Evolutionary conservation across 2,113 vertebrate genomes (phyloP).

Genomic region (Beaufortia kweichowensis): DNA sequence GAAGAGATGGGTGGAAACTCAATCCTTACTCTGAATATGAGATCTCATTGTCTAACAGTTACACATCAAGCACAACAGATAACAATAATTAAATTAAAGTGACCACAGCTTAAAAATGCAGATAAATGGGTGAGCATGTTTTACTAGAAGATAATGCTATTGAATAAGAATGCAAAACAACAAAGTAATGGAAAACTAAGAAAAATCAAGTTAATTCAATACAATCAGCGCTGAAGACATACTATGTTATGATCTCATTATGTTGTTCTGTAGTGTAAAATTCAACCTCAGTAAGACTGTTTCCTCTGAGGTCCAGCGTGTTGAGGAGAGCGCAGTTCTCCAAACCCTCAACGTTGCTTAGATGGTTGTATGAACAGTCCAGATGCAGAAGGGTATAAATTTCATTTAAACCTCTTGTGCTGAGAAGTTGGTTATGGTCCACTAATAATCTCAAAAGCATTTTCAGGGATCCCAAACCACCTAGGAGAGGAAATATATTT

Average conservation of each 20-base stretch:
- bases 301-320: slow-evolving; percentile 84
- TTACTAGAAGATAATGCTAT: slow-evolving; percentile 45
- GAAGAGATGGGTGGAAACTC: slow-evolving; percentile 21
- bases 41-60: slow-evolving; percentile 27
- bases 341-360: slow-evolving; percentile 80
- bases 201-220: background rate
- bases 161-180: background rate
- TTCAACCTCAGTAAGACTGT: slow-evolving; percentile 86
- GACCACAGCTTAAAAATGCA: slow-evolving; percentile 28
- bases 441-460: slow-evolving; percentile 82
- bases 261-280: background rate
- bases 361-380: slow-evolving; percentile 89
- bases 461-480: slow-evolving; percentile 81
- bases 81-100: slow-evolving; percentile 40
- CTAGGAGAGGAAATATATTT: slow-evolving; percentile 63
- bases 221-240: background rate
- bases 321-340: slow-evolving; percentile 85
- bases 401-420: slow-evolving; percentile 81
- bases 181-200: slow-evolving; percentile 11
- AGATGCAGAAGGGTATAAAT: slow-evolving; percentile 79
- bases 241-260: background rate
- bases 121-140: slow-evolving; percentile 38
- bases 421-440: slow-evolving; percentile 90
- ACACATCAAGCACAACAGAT: slow-evolving; percentile 27
- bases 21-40: slow-evolving; percentile 38